Evolutionary conservation across 2,797 vertebrate species (phyloP).

Genomic region (Epinephelus coioides): DNA sequence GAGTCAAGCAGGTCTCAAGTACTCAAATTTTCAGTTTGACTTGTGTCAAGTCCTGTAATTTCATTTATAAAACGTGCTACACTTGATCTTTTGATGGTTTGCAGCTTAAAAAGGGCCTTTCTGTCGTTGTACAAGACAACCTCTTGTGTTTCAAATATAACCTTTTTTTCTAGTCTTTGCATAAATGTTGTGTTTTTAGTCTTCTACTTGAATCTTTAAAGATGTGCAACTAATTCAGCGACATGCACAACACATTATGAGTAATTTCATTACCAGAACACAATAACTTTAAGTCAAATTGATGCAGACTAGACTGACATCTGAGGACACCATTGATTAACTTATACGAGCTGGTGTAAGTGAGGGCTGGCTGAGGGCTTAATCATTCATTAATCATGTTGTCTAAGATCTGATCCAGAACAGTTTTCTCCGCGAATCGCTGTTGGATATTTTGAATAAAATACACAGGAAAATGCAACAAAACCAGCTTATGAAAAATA

Average conservation of each 20-base stretch:
- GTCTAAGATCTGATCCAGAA: constrained; percentile 40
- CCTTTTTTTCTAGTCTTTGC: constrained; percentile 1
- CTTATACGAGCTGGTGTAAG: constrained; percentile 55
- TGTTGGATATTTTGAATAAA: constrained; percentile 51
- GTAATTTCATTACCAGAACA: constrained; percentile 36
- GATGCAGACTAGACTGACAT: constrained; percentile 50
- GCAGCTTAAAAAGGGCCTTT: neutral
- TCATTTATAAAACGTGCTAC: neutral
- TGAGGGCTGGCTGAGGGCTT: constrained; percentile 57
- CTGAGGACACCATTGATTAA: constrained; percentile 68
- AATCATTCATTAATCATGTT: constrained; percentile 52
- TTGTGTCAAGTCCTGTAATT: neutral
- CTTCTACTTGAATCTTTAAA: neutral
- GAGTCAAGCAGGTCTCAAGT: too few relatives aligned
- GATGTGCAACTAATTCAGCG: neutral
- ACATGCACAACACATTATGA: constrained; percentile 15
- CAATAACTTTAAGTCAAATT: constrained; percentile 46
- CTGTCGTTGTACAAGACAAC: neutral
- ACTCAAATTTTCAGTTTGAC: too few relatives aligned
- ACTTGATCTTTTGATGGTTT: neutral
- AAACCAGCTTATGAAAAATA: constrained; percentile 24
- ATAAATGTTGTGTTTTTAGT: constrained; percentile 3
- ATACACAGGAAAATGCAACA: constrained; percentile 34
- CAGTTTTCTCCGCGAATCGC: constrained; percentile 32
- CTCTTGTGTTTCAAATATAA: neutral